Evolutionary conservation across 2,797 vertebrate genomes (phyloP), one percentile per base, ranked within the genome.

Genomic region (Kryptopterus vitreolus): DNA sequence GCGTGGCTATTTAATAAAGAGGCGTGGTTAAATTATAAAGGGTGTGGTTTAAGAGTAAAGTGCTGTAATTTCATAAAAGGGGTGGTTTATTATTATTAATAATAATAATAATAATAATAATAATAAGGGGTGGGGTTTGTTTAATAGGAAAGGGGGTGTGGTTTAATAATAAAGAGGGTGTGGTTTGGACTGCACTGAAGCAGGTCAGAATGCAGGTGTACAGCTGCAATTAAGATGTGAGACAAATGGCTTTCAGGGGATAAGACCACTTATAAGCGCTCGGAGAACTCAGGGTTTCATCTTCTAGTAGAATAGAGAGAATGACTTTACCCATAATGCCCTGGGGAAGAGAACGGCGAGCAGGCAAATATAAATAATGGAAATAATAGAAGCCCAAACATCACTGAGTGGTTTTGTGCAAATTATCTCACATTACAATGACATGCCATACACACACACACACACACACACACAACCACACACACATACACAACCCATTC

Each of bases 401-500:
- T 48, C 7, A 46, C 26, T 62, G 9, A 4, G 33, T 7, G 62
- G 38, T n/a, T 48, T 26, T 16, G 65, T 68, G 65, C 26, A 26
- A 26, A 16, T 46, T 68, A 43, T 24, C 0, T 18, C 6, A 10
- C 31, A 69, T 29, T 10, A 11, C 7, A 65, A 43, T 15, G 12
- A 33, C 63, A 57, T 70, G 61, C 50, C 52, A 78, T 15, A 31
- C 70, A 76, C 76, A 46, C 73, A 73, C 57, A 75, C 59, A 61
- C 59, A 31, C 5, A 31, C 29, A 50, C 48, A 15, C 0, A 50
- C 48, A 50, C 48, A 50, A 59, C 71, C 82, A 77, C 57, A 73
- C 75, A 62, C 52, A 72, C 78, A 81, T 65, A 77, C 48, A 69
- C 66, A 82, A 26, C 81, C 58, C n/a, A 7, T 46, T 18, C 24